These are phyloP conservation scores for Mallateleia sp. DNA, from an alignment of 2,888 invertebrate genomes.

Conservation along the genomic window DNA sequence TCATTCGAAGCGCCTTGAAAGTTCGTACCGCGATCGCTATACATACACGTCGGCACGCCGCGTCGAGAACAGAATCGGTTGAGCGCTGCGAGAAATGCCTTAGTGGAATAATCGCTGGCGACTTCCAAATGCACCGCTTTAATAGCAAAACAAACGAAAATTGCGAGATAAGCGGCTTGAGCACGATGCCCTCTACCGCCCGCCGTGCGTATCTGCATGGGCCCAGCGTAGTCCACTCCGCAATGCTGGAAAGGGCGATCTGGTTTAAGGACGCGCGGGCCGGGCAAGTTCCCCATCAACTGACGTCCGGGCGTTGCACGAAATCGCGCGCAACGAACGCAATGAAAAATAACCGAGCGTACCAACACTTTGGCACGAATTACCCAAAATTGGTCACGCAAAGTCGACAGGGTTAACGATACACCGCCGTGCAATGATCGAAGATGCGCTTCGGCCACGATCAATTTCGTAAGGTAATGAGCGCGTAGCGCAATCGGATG, in stretches of 20 bases:
- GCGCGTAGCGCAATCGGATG: too few relatives aligned
- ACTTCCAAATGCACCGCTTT: neutral
- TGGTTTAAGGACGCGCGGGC: neutral
- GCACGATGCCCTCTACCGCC: neutral
- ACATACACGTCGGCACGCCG: conserved; percentile 45
- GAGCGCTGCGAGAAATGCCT: neutral
- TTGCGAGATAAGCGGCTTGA: neutral
- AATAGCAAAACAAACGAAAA: neutral
- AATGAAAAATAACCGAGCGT: neutral
- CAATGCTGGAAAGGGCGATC: neutral
- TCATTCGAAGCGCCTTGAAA: conserved; percentile 82
- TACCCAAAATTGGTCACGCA: neutral
- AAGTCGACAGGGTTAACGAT: neutral
- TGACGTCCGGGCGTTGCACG: neutral
- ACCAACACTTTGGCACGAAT: neutral
- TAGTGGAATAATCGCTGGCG: neutral
- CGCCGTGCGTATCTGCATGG: neutral
- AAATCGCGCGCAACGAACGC: neutral
- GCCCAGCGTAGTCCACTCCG: conserved; percentile 23
- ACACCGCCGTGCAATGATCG: neutral
- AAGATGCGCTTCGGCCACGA: neutral
- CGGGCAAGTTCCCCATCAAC: conserved; percentile 12
- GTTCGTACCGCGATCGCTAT: conserved; percentile 82
- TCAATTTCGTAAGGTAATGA: neutral
- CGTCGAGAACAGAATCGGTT: neutral